phyloP scores from a whole-genome alignment of 2,113 vertebrate genomes.

The Ceratotherium simum region DNA sequence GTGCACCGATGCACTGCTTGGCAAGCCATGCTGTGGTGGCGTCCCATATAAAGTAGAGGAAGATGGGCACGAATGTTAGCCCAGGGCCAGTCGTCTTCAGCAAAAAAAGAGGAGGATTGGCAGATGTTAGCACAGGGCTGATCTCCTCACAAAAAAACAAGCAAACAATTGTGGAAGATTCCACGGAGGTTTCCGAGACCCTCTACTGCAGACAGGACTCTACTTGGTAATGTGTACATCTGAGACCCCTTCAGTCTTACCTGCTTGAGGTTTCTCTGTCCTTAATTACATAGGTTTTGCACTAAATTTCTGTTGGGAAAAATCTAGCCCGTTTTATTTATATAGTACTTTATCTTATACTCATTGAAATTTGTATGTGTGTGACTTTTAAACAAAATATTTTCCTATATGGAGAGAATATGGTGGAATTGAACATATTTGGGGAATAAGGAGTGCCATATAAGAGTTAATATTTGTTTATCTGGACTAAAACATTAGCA shows the following conservation, averaged over 20 bases:
- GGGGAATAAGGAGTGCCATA: background rate
- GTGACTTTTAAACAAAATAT: conserved; percentile 17
- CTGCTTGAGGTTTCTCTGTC: background rate
- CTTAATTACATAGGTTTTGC: background rate
- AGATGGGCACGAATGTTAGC: too few species aligned
- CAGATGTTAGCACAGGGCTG: too few species aligned
- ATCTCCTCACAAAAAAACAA: too few species aligned
- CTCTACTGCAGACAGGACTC: background rate
- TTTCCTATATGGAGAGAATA: background rate
- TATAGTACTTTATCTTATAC: background rate
- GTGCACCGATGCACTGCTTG: too few species aligned
- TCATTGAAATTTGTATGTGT: background rate
- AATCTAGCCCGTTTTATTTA: background rate
- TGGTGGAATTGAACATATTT: background rate
- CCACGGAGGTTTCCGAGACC: background rate
- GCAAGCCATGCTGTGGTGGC: too few species aligned
- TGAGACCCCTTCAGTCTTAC: background rate
- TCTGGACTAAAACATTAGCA: background rate
- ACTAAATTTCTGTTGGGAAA: background rate
- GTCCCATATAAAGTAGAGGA: too few species aligned
- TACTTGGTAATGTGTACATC: background rate
- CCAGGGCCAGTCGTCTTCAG: too few species aligned
- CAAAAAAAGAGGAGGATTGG: too few species aligned
- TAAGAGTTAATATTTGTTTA: background rate
- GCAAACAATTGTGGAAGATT: background rate